Evolutionary conservation across 2,113 vertebrate genomes (phyloP), one percentile per base, ranked within the genome.

Genomic region (Siphamia tubifer): DNA sequence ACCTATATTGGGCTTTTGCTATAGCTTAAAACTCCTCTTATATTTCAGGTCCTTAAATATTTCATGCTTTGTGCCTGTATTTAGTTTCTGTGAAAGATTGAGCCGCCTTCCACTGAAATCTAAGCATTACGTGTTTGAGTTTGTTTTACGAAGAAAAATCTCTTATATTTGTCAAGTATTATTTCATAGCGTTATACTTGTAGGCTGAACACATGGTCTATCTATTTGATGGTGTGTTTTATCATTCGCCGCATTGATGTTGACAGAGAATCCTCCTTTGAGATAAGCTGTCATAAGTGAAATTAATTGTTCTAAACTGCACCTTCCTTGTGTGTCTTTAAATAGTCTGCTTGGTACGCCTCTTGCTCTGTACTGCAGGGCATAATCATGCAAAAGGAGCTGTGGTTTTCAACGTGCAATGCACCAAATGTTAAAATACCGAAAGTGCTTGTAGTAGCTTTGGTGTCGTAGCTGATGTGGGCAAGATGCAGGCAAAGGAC

Each of bases 251-350:
- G 31, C 21, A 31, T 19, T 68, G 60, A 66, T 57, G 55, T 52
- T 40, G 43, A 56, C 74, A 27, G 60, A 64, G 31, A 20, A 36
- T 74, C 34, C 61, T 79, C 16, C 38, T 82, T 63, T 58, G 47
- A 77, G 67, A 49, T 48, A 0, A 28, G 31, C 70, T 81, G 69
- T 86, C 73, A 58, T 40, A 35, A 67, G 52, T 80, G 32, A 69
- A 83, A 75, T 68, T 24, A 71, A 73, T 67, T 48, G 31, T 65
- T 77, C 43, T 38, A 56, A 74, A 36, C 40, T 68, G n/a, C 57
- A 70, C 68, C 54, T 49, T 56, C 30, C 25, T 52, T 65, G 16
- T 21, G n/a, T 11, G 67, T 83, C 68, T 85, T 79, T 82, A 82
- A 86, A 82, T 82, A 82, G 56, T 34, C 13, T 30, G 1, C 30